Base-by-base conservation (phyloP, 2,797 vertebrate genomes). In the Chromis chromis region DNA sequence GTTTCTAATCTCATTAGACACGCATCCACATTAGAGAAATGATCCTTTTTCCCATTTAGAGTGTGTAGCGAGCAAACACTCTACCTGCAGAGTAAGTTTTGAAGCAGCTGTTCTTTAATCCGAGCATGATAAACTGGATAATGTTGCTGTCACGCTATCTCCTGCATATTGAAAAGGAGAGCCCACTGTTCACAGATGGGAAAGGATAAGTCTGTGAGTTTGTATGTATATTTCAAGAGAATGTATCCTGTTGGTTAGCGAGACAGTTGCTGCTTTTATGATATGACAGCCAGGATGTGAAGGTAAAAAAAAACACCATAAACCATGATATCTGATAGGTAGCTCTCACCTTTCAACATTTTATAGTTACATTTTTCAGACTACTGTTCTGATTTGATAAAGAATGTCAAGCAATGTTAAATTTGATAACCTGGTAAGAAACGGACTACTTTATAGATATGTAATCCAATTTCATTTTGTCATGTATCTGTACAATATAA, bases 41-140 rank as follows among this genome's bases (percentile, higher is more conserved):
- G 0, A 58, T 73, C n/a, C 16, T n/a, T 57, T 62, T 64, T 53
- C 44, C 42, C 17, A 54, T 85, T 81, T 76, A 9, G 53, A 64
- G 24, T 77, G 44, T 77, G 64, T 62, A 72, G 72, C 58, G 70
- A 82, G 65, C 58, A 84, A 86, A 83, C 22, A 36, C 59, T 65
- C 28, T 46, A 78, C 69, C 70, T 55, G 56, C 64, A 78, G 53
- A 69, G 61, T 10, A 63, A 79, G 49, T 81, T 75, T 76, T 48
- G 60, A 82, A 73, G 75, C 74, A 81, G 71, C 72, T 76, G 68
- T 76, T 74, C 24, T 67, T 78, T 85, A 79, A 89, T 88, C 78
- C 74, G 44, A 69, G 68, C 25, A 50, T 56, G 67, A 78, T 58
- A 72, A 65, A 67, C 17, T 52, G 44, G 67, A 76, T 55, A 46